Evolutionary conservation across 2,113 vertebrate genomes (phyloP).

Genomic region (Laterallus jamaicensis): DNA sequence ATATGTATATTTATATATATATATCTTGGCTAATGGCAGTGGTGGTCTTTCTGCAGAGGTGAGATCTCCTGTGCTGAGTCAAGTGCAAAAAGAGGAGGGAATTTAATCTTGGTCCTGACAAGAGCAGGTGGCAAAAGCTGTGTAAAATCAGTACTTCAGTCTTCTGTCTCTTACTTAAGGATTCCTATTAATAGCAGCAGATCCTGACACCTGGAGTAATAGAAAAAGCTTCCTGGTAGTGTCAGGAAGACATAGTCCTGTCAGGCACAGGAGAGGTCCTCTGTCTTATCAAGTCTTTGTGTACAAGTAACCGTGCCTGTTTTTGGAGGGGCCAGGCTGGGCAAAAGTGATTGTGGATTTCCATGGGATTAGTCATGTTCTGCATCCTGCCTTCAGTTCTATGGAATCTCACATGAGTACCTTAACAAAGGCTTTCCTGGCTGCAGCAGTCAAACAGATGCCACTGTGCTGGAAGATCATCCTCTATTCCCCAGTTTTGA

Average conservation of each 20-base stretch:
- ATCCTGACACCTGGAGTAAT: neutral
- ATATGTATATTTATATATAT: too few relatives aligned
- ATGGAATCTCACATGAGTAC: neutral
- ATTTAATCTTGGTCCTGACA: neutral
- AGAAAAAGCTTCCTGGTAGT: neutral
- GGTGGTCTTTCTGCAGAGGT: neutral
- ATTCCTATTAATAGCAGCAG: neutral
- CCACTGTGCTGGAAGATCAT: neutral
- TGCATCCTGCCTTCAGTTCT: neutral
- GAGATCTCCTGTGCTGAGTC: neutral
- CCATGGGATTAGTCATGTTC: neutral
- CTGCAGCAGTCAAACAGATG: neutral
- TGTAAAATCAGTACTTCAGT: neutral
- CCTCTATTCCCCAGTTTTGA: neutral
- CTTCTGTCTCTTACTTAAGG: neutral
- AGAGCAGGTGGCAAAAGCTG: neutral
- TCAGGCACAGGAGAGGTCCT: neutral
- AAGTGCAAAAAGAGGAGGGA: neutral
- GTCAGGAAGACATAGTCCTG: neutral
- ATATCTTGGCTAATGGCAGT: accelerated
- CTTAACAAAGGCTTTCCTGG: neutral
- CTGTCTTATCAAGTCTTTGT: neutral
- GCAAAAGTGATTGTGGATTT: neutral
- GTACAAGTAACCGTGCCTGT: neutral
- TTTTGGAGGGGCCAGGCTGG: neutral